Base-by-base conservation (phyloP, 1,140 invertebrate genomes). In the Centruroides sculpturatus region DNA sequence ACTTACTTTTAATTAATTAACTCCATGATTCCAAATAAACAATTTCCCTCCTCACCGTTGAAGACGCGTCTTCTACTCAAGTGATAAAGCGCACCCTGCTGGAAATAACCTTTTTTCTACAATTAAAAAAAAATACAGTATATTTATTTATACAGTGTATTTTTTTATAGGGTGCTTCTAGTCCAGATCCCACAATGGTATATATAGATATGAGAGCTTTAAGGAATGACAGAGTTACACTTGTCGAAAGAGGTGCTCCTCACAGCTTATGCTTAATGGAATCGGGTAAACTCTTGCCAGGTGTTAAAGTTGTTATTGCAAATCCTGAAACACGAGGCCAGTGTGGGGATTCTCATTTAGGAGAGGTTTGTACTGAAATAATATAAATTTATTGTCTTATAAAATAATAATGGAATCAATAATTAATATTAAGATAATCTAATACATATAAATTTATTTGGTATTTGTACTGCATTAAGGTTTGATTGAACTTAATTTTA, bases 271-370 rank as follows among this genome's bases (percentile, higher is more conserved):
- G 94, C 73, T 74, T 99, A 4, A 93, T 98, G 82, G 96, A 99
- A 73, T 98, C 94, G 12, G 97, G 97, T 1, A 99, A 98, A 79
- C 76, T 99, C 8, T 74, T 99, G 50, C 96, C 96, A 0, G 96
- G 97, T 8, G 91, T 97, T 3, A 98, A 97, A 79, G 69, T 70
- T 13, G 79, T 98, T 55, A 99, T 99, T 65, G 97, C 97, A 1
- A 98, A 99, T 80, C 95, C 97, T 4, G 96, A 99, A 69, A 98
- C 96, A 0, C 96, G 96, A 71, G 96, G 96, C 3, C 97, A 99
- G 74, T 99, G 95, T 74, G 96, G 95, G 0, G 97, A 99, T 71
- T 98, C 95, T 0, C 94, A 99, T 79, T 78, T 99, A 13, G 97
- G 97, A 58, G 97, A 99, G 78, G 92, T 95, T 73, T 71, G 72